phyloP scores from a whole-genome alignment of 1,140 invertebrate genomes.

The Himalopsyche phryganea region DNA sequence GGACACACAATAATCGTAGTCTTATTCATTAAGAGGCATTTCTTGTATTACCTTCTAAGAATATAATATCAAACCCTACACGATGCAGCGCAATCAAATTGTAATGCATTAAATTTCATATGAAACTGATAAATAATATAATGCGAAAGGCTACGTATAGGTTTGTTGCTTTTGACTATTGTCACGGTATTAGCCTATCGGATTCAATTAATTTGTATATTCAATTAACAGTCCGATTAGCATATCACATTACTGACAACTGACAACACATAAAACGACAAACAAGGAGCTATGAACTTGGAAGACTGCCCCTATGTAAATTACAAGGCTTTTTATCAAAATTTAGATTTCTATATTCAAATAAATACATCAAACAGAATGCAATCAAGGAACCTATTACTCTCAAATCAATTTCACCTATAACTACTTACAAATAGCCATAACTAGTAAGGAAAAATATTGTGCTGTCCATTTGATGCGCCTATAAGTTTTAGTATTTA shows the following conservation, averaged over 20 bases:
- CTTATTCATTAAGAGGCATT: conserved; percentile 17
- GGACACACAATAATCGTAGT: conserved; percentile 41
- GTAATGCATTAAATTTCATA: conserved; percentile 6
- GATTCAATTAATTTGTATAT: no score
- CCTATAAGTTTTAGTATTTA: conserved; percentile 21
- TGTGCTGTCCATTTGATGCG: conserved; percentile 35
- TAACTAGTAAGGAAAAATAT: conserved; percentile 30
- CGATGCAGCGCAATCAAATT: conserved; percentile 13
- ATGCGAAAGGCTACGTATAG: no score
- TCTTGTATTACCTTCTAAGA: conserved; percentile 16
- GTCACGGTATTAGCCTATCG: no score
- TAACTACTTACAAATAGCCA: conserved; percentile 20
- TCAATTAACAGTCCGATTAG: not conserved
- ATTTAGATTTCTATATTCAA: conserved; percentile 24
- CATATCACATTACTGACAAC: conserved; percentile 18
- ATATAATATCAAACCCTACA: conserved; percentile 26
- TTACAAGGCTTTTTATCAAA: conserved; percentile 28
- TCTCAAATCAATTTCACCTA: conserved; percentile 9
- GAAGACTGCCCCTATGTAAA: conserved; percentile 32
- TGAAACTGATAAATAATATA: conserved; percentile 1
- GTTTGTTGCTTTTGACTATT: no score
- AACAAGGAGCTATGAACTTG: conserved; percentile 35
- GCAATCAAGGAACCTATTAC: conserved; percentile 19
- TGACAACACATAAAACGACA: conserved; percentile 35
- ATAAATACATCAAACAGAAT: conserved; percentile 32